Base-by-base conservation (phyloP, 2,797 vertebrate genomes). In the Harpagifer antarcticus region DNA sequence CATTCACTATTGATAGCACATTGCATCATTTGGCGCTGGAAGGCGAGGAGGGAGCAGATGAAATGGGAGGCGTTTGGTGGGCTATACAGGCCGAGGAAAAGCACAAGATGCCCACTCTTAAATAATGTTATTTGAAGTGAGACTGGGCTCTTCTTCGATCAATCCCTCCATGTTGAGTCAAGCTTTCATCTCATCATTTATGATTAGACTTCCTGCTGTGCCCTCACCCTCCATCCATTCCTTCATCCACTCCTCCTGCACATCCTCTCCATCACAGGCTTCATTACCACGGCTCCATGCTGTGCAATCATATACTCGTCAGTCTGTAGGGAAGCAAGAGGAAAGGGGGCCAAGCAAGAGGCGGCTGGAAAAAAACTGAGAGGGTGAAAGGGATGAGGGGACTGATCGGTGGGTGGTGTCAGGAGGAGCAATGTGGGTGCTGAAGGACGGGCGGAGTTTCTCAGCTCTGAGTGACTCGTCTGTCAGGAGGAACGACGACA, bases 281-380 rank as follows among this genome's bases (percentile, higher is more conserved):
- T 88, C 79, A 78, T 86, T 83, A 85, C 63, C 15, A 1, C 17
- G 68, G 74, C 76, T 37, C 68, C 82, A 71, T 43, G 80, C 82
- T 83, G 82, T 53, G 79, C 66, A 37, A 74, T 79, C 55, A 6
- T 43, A 3, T 2, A 40, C 50, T 42, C 53, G 9, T 72, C 56
- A 8, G 60, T 72, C 75, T 64, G 19, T 53, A 54, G 50, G 15
- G 49, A 8, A 53, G 31, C 44, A 4, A 5, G 55, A 27, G 11
- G 44, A 59, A 7, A 4, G 47, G 13, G 52, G 42, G 61, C 12
- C 17, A 3, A 43, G 45, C 13, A 14, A 5, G 52, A 47, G 16
- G 5, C 5, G 68, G 31, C 42, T 15, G 50, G 65, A 61, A 17
- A 14, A 42, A 58, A 65, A 76, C 27, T 40, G 9, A 62, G 74